Evolutionary conservation across 2,797 vertebrate genomes (phyloP).

Genomic region (Delichon dasypus): DNA sequence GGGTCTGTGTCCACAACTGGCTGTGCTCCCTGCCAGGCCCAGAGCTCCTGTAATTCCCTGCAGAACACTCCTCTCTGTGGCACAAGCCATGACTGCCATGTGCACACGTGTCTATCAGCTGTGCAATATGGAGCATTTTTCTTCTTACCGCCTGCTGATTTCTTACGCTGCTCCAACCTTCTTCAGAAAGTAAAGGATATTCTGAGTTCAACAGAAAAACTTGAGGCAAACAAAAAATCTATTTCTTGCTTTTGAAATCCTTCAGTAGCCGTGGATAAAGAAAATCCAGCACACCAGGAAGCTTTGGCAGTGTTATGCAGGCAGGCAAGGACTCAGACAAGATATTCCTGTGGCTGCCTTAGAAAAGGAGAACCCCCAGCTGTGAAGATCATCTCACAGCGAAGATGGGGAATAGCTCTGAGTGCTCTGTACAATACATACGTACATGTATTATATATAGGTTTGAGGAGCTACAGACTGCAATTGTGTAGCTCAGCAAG

Average conservation of each 20-base stretch:
- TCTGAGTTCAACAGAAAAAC: neutral
- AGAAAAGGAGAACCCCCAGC: neutral
- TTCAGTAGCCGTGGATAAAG: neutral
- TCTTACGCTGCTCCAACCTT: neutral
- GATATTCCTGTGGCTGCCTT: neutral
- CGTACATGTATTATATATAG: neutral
- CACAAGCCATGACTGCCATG: accelerated
- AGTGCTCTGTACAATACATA: neutral
- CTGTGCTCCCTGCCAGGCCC: neutral
- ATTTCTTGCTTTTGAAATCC: neutral
- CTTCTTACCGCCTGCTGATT: neutral
- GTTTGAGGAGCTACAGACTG: neutral
- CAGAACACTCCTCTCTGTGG: neutral
- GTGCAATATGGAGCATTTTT: neutral
- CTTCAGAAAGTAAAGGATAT: neutral
- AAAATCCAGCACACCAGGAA: neutral
- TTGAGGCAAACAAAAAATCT: neutral
- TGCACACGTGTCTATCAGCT: neutral
- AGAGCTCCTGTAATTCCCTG: neutral
- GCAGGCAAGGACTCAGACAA: neutral
- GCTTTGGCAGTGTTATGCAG: neutral
- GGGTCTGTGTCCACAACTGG: neutral
- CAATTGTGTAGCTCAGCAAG: neutral
- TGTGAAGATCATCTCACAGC: neutral
- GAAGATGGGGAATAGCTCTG: neutral